These are phyloP conservation scores for Cheilosia vernalis DNA, from an alignment of 2,888 invertebrate species.

Conservation along the genomic window DNA sequence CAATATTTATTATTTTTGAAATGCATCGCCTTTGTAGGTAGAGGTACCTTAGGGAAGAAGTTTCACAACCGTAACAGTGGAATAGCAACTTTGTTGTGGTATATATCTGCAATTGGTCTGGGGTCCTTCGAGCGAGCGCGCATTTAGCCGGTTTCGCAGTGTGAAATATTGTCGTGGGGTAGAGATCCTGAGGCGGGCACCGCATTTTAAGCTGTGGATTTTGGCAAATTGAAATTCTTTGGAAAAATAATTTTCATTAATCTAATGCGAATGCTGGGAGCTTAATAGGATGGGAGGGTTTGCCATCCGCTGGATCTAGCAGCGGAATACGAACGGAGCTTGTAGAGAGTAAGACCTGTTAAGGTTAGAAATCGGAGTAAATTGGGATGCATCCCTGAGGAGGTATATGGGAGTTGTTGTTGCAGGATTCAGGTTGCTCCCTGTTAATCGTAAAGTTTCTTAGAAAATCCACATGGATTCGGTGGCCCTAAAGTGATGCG, in stretches of 20 bases:
- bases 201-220: constrained; percentile 56
- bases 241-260: constrained; percentile 53
- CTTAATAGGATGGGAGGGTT: not conserved
- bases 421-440: too few species aligned
- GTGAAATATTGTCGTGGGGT: not conserved
- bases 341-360: too few species aligned
- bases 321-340: too few species aligned
- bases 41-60: not conserved
- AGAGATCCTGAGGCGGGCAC: not conserved
- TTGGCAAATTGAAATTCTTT: constrained; percentile 69
- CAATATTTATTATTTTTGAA: constrained; percentile 66
- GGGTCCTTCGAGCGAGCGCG: constrained; percentile 18
- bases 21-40: constrained; percentile 25
- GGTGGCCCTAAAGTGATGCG: too few species aligned
- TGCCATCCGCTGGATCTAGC: too few species aligned
- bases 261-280: constrained; percentile 47
- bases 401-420: too few species aligned
- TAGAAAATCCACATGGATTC: too few species aligned
- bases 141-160: not conserved
- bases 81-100: constrained; percentile 40
- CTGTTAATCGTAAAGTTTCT: too few species aligned
- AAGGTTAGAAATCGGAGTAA: too few species aligned
- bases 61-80: not conserved
- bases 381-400: too few species aligned
- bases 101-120: constrained; percentile 13